phyloP scores from a whole-genome alignment of 2,113 vertebrate species.

The Okapia johnstoni region DNA sequence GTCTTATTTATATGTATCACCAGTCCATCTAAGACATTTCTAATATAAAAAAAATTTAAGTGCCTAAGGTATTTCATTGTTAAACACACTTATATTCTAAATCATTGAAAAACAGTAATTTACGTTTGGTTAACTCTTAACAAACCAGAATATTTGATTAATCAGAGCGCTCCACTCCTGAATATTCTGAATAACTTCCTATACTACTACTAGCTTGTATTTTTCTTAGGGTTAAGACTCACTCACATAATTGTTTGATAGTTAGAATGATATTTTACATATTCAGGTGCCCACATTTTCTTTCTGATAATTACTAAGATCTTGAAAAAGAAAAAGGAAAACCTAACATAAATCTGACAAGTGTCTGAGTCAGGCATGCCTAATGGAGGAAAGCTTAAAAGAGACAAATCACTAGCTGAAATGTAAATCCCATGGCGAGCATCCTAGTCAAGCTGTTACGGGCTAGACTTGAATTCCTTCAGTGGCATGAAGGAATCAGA shows the following conservation, averaged over 20 bases:
- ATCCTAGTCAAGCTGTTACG: not conserved
- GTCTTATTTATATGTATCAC: not conserved
- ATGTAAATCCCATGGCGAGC: not conserved
- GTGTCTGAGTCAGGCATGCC: not conserved
- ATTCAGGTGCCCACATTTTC: not conserved
- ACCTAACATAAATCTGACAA: not conserved
- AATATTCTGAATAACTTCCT: not conserved
- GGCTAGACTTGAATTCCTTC: not conserved
- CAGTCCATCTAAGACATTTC: not conserved
- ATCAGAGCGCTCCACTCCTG: not conserved
- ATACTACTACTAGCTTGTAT: not conserved
- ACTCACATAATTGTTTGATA: not conserved
- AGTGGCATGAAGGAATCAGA: not conserved
- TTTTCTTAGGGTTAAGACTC: not conserved
- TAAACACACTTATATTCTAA: not conserved
- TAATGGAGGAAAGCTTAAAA: not conserved
- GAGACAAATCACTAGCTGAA: not conserved
- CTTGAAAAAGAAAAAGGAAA: not conserved
- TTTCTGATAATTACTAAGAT: conserved; percentile 5
- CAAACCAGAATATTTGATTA: not conserved
- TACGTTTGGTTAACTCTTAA: not conserved
- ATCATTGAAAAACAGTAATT: not conserved
- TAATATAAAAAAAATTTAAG: not conserved
- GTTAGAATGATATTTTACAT: not conserved
- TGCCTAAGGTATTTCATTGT: not conserved